phyloP scores from a whole-genome alignment of 2,113 vertebrate species.

The Lanius collurio region DNA sequence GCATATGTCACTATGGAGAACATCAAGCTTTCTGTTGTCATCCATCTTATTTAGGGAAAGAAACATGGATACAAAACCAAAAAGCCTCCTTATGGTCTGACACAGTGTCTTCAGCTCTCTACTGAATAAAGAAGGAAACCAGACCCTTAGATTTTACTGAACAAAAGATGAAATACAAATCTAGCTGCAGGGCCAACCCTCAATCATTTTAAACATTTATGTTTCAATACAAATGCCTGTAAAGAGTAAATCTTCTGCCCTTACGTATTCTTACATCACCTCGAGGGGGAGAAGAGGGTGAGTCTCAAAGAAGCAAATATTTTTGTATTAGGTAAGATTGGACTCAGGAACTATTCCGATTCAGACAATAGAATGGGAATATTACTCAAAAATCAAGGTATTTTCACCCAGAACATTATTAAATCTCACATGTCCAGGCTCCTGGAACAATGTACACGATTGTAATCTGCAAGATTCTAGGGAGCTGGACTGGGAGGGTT shows the following conservation, averaged over 20 bases:
- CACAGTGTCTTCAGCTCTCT: neutral
- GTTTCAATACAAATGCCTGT: neutral
- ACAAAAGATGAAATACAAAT: neutral
- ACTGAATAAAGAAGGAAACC: neutral
- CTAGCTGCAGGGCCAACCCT: neutral
- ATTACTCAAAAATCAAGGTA: neutral
- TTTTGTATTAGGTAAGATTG: neutral
- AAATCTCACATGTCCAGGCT: neutral
- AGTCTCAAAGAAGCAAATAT: neutral
- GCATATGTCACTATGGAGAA: neutral
- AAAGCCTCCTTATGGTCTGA: neutral
- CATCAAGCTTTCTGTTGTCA: neutral
- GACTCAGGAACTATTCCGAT: neutral
- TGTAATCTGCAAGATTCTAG: neutral
- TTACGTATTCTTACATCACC: neutral
- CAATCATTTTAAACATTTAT: neutral
- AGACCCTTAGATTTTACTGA: neutral
- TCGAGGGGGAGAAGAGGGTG: neutral
- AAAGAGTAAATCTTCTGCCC: neutral
- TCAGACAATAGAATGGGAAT: neutral
- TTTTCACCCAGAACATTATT: neutral
- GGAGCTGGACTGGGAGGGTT: neutral
- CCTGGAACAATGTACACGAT: fast-evolving
- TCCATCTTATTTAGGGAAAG: neutral
- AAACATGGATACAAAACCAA: neutral